Conservation (phyloP, 2,113 vertebrate species). For the Maylandia zebra region DNA sequence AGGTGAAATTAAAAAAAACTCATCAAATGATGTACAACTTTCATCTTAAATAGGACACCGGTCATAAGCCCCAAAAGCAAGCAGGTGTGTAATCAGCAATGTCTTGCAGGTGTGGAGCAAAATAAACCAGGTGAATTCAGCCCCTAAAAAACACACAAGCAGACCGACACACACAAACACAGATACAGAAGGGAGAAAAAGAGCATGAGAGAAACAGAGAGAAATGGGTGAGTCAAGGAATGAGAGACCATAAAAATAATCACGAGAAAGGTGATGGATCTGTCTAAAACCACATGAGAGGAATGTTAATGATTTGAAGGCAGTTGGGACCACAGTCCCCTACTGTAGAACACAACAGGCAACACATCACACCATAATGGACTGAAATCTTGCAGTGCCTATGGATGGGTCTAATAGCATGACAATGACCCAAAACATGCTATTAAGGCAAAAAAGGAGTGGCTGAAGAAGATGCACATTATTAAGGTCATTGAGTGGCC, state of each 20-base stretch:
- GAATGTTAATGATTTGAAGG: neutral
- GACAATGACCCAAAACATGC: neutral
- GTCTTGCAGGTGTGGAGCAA: neutral
- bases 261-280: neutral
- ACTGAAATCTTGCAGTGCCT: neutral
- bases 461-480: neutral
- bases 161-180: neutral
- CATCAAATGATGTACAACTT: neutral
- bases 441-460: neutral
- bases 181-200: neutral
- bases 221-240: neutral
- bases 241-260: neutral
- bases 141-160: neutral
- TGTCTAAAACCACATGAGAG: neutral
- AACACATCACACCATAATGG: neutral
- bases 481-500: neutral
- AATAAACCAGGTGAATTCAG: neutral
- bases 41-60: neutral
- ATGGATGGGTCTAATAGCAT: neutral
- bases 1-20: neutral
- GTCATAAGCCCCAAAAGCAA: neutral
- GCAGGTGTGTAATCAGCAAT: neutral
- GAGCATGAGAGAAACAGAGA: neutral
- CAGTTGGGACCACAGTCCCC: neutral
- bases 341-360: neutral